Base-by-base conservation (phyloP, 2,888 invertebrate genomes). In the Rambutsinella grinnellia region DNA sequence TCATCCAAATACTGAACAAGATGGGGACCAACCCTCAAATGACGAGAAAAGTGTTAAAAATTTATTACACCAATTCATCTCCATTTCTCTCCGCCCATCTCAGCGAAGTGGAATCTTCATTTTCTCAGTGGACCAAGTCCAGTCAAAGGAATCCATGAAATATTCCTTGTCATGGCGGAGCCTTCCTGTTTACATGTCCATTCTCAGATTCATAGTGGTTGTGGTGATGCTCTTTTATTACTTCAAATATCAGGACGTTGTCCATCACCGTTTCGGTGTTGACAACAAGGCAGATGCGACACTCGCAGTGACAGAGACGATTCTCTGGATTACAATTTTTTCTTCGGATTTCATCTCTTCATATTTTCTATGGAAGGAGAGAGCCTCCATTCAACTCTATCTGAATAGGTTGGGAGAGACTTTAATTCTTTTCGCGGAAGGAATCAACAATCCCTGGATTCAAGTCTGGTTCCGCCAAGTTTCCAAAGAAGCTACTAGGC, bases 101-200 rank as follows among this genome's bases (percentile, higher is more conserved):
- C 70, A 70, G 26, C 3, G n/a, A n/a, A 70, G 46, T 44, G 70
- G 70, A 5, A 24, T 61, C 15, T 47, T 70, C 17, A 47, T 70
- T 3, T 62, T 62, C 17, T 24, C 36, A n/a, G 1, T 54, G 3
- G 36, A 13, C 10, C 2, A 15, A n/a, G 3, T 6, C 13, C 13
- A 28, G 2, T n/a, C 60, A 2, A 57, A 68, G 2, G 21, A 27
- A 28, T n/a, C 24, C 5, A n/a, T n/a, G n/a, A n/a, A n/a, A n/a
- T 70, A 23, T 19, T 27, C 24, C 1, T n/a, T 61, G 3, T 15
- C 36, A 3, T 56, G 15, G 13, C 13, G 21, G 27, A 56, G 61
- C 21, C 2, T 54, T 3, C 46, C 26, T n/a, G 56, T 46, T 44
- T 3, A 62, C 2, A 3, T 17, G 15, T 8, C 49, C 13, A 3